Conservation (phyloP, 2,888 invertebrate species). For the Microctonus hyperodae region DNA sequence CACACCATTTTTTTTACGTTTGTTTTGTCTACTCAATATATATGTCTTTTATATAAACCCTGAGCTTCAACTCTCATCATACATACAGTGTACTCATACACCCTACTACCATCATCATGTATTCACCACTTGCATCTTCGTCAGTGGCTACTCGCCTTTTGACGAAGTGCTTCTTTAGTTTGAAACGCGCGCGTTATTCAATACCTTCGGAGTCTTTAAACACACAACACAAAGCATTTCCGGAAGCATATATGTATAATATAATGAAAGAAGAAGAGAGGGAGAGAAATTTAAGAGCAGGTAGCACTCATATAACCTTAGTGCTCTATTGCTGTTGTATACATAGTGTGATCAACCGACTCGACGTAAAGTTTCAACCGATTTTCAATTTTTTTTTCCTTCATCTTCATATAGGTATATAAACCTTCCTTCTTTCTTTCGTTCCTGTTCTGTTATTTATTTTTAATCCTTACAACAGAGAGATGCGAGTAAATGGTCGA, state of each 20-base stretch:
- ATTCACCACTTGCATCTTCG: conserved; percentile 42
- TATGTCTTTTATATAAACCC: neutral
- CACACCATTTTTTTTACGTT: conserved; percentile 13
- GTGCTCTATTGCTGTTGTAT: neutral
- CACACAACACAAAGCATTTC: conserved; percentile 43
- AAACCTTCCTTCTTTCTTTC: neutral
- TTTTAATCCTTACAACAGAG: neutral
- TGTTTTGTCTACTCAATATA: conserved; percentile 11
- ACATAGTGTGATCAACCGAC: neutral
- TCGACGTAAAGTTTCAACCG: conserved; percentile 32
- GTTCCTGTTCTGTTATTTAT: too few relatives aligned
- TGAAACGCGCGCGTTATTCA: conserved; percentile 39
- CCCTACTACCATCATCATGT: conserved; percentile 17
- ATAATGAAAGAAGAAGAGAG: neutral
- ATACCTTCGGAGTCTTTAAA: conserved; percentile 27
- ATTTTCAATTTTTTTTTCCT: conserved; percentile 17
- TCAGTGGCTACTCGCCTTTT: conserved; percentile 54
- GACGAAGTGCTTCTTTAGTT: conserved; percentile 59
- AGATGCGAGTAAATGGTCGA: neutral
- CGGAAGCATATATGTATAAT: conserved; percentile 39
- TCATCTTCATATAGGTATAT: neutral
- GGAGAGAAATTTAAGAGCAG: conserved; percentile 19
- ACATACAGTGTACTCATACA: conserved; percentile 5
- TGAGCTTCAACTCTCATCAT: conserved; percentile 6
- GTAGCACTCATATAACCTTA: conserved; percentile 14